Conservation (phyloP, 1,140 invertebrate species). For the Trinorchestia longiramus region DNA sequence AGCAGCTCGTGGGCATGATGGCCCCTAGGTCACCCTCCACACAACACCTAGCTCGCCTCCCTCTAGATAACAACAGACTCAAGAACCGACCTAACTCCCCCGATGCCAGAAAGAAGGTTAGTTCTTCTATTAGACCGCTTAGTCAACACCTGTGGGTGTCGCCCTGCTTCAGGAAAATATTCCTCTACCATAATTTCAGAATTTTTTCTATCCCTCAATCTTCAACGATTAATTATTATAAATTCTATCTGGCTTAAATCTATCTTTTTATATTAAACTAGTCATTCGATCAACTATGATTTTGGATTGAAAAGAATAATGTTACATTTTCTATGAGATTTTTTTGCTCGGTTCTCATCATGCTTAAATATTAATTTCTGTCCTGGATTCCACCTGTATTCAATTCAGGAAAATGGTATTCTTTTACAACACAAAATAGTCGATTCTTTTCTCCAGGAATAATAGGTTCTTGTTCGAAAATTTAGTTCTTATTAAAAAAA, state of each 20-base stretch:
- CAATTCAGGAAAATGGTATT: no score
- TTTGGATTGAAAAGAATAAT: neutral
- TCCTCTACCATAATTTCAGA: neutral
- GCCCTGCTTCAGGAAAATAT: neutral
- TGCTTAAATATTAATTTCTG: neutral
- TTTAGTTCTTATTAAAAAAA: no score
- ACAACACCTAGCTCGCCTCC: slow-evolving; percentile 31
- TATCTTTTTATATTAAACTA: neutral
- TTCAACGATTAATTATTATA: neutral
- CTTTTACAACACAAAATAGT: no score
- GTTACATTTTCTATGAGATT: neutral
- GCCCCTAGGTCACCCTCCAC: slow-evolving; percentile 23
- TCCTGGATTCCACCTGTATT: no score
- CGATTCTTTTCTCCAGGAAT: no score
- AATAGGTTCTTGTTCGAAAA: no score
- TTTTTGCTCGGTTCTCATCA: neutral
- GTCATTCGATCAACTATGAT: neutral
- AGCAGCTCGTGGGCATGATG: neutral
- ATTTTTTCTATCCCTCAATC: neutral
- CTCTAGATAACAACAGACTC: slow-evolving; percentile 45
- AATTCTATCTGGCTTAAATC: neutral
- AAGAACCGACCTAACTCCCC: slow-evolving; percentile 49
- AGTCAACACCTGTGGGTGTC: neutral
- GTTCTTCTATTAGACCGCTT: neutral
- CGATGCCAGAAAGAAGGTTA: slow-evolving; percentile 29